These are phyloP conservation scores for Halichoerus grypus DNA, from an alignment of 2,113 vertebrate species.

Conservation along the genomic window DNA sequence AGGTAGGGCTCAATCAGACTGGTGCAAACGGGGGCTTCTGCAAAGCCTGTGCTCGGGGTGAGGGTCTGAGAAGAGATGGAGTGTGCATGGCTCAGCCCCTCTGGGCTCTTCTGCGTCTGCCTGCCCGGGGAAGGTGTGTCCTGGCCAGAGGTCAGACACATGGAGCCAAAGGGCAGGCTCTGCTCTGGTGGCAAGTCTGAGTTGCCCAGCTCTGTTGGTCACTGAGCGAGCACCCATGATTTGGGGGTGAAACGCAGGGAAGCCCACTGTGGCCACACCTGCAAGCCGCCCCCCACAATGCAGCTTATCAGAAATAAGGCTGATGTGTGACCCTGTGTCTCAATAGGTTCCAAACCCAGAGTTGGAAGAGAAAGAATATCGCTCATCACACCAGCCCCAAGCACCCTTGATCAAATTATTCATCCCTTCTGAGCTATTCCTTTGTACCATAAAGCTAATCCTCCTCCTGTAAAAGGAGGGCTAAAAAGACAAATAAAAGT, in stretches of 20 bases:
- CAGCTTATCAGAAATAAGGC: background rate
- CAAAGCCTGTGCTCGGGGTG: background rate
- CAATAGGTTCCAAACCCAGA: background rate
- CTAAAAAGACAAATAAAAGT: background rate
- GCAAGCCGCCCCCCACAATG: background rate
- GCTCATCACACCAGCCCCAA: no score
- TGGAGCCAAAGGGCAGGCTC: background rate
- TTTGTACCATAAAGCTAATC: background rate
- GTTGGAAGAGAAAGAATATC: background rate
- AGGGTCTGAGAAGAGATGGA: fast-evolving
- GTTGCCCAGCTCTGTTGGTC: background rate
- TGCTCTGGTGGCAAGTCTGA: background rate
- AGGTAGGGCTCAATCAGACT: background rate
- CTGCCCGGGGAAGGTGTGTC: background rate
- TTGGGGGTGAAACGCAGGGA: background rate
- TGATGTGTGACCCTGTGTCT: background rate
- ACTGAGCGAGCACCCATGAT: background rate
- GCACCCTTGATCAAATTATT: no score
- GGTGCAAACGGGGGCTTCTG: fast-evolving
- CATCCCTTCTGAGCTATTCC: background rate
- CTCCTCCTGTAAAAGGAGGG: background rate
- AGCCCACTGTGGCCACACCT: background rate
- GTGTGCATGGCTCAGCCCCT: fast-evolving
- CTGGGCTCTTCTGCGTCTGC: background rate
- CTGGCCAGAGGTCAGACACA: background rate